Conservation (phyloP, 2,797 vertebrate species). For the Babyrousa celebensis region DNA sequence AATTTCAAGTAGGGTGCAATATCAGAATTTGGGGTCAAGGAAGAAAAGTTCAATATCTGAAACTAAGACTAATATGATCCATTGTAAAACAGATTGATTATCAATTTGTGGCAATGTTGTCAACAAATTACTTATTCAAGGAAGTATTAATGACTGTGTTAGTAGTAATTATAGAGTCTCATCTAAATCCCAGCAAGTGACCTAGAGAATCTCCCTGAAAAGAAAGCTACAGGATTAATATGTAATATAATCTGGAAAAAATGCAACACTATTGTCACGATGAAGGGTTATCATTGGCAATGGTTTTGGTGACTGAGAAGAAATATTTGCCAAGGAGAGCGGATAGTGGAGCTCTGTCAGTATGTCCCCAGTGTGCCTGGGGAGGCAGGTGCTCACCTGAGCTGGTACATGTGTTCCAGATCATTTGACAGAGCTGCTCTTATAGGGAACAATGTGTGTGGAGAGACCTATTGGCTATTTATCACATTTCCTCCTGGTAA, state of each 20-base stretch:
- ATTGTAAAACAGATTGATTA: neutral
- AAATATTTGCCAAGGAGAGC: neutral
- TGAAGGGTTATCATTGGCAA: neutral
- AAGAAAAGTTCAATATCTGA: constrained; percentile 52
- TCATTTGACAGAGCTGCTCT: neutral
- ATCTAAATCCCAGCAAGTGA: neutral
- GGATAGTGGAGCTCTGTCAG: neutral
- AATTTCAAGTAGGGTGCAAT: neutral
- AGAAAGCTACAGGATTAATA: neutral
- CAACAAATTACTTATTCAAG: constrained; percentile 6
- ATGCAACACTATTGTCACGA: neutral
- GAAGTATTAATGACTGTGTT: neutral
- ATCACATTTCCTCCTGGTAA: neutral
- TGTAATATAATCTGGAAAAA: neutral
- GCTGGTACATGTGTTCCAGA: neutral
- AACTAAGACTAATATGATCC: neutral
- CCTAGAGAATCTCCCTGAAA: neutral
- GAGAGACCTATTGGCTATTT: neutral
- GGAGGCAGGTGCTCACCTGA: neutral
- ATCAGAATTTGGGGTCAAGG: neutral
- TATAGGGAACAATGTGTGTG: neutral
- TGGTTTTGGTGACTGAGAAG: neutral
- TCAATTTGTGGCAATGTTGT: neutral
- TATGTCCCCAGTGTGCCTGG: neutral
- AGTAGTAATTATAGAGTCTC: neutral